phyloP scores from a whole-genome alignment of 1,140 invertebrate genomes.

The Ladona fulva region DNA sequence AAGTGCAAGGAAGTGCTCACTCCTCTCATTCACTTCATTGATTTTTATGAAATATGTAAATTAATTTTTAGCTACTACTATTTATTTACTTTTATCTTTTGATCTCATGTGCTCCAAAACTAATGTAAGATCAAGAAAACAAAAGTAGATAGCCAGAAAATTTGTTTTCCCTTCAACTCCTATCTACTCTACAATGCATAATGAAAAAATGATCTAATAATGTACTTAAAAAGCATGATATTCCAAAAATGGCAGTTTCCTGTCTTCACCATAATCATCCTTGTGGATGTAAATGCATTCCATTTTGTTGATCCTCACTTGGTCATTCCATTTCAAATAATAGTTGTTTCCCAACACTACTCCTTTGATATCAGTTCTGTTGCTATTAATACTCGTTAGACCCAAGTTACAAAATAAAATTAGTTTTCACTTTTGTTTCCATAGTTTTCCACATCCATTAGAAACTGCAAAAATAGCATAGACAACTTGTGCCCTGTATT shows the following conservation, averaged over 20 bases:
- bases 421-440: neutral
- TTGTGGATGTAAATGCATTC: neutral
- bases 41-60: neutral
- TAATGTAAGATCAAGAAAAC: neutral
- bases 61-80: neutral
- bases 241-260: neutral
- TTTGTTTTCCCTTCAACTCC: neutral
- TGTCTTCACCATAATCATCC: neutral
- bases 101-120: neutral
- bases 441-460: neutral
- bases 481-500: neutral
- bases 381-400: neutral
- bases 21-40: neutral
- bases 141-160: neutral
- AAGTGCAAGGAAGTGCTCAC: neutral
- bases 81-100: neutral
- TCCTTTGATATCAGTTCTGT: neutral
- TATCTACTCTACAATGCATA: neutral
- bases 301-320: constrained; percentile 1
- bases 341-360: neutral
- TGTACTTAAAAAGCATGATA: neutral
- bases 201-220: neutral
- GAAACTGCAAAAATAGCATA: neutral
- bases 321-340: neutral
- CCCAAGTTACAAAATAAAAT: neutral